Percentiles rank a stretch among this genome's conserved stretches.
These are phyloP conservation scores for Spheniscus mendiculus DNA, from an alignment of 2,113 vertebrate species.

Conservation along the genomic window DNA sequence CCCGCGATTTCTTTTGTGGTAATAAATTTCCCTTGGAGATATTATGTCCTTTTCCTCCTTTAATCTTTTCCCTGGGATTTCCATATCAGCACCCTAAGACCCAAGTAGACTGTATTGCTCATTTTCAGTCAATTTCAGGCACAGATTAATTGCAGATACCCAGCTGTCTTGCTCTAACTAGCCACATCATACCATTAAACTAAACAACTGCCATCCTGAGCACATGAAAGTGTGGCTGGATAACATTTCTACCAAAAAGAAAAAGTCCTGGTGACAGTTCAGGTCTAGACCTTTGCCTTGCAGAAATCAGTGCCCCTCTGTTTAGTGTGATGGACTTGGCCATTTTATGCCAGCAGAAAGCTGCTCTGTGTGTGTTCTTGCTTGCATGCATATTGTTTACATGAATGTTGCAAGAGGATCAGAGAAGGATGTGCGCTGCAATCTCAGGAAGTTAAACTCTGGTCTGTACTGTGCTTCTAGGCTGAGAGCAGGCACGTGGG, in stretches of 20 bases:
- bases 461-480: background rate
- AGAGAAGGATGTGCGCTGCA: background rate
- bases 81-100: background rate
- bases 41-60: background rate
- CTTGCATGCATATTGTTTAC: background rate
- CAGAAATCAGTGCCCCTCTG: background rate
- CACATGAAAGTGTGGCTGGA: background rate
- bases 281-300: background rate
- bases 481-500: background rate
- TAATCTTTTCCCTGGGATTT: constrained; percentile 21
- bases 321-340: background rate
- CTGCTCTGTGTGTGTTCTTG: background rate
- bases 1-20: background rate
- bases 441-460: background rate
- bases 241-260: background rate
- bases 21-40: constrained; percentile 13
- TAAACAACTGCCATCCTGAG: background rate
- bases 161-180: background rate
- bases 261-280: background rate
- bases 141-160: background rate
- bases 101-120: background rate
- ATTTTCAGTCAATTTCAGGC: background rate
- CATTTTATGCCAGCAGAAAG: background rate
- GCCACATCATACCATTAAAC: background rate
- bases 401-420: background rate